phyloP scores from a whole-genome alignment of 2,797 vertebrate genomes.

The Carcharodon carcharias region DNA sequence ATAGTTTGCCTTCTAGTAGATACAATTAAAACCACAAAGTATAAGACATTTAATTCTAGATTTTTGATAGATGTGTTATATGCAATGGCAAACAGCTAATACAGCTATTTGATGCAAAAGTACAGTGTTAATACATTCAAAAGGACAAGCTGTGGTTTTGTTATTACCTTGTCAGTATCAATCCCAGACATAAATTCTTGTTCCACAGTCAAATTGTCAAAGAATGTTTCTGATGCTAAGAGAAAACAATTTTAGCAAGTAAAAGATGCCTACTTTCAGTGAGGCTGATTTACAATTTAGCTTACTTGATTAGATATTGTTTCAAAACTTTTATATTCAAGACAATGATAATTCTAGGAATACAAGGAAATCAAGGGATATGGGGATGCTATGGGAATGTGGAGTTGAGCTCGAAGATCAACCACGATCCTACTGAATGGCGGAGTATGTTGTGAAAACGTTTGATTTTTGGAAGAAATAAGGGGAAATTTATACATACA shows the following conservation, averaged over 20 bases:
- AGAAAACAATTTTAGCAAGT: constrained; percentile 34
- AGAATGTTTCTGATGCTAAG: constrained; percentile 91
- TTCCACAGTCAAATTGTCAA: constrained; percentile 94
- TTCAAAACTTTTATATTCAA: background rate
- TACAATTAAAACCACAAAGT: background rate
- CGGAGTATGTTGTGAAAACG: background rate
- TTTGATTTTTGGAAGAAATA: background rate
- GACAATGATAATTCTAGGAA: background rate
- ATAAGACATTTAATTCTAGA: background rate
- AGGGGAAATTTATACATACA: background rate
- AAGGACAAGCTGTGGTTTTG: constrained; percentile 26
- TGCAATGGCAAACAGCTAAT: background rate
- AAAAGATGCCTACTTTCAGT: background rate
- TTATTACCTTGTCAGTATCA: constrained; percentile 88
- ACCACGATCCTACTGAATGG: background rate
- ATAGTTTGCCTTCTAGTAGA: background rate
- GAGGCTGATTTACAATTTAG: background rate
- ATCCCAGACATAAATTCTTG: constrained; percentile 99
- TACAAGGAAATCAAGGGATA: background rate
- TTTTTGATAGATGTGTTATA: background rate
- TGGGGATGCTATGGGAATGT: background rate
- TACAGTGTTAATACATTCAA: background rate
- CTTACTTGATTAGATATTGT: background rate
- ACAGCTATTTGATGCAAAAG: background rate
- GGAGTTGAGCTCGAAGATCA: background rate